These are phyloP conservation scores for Nymphalis io DNA, from an alignment of 1,140 invertebrate genomes.

Conservation along the genomic window DNA sequence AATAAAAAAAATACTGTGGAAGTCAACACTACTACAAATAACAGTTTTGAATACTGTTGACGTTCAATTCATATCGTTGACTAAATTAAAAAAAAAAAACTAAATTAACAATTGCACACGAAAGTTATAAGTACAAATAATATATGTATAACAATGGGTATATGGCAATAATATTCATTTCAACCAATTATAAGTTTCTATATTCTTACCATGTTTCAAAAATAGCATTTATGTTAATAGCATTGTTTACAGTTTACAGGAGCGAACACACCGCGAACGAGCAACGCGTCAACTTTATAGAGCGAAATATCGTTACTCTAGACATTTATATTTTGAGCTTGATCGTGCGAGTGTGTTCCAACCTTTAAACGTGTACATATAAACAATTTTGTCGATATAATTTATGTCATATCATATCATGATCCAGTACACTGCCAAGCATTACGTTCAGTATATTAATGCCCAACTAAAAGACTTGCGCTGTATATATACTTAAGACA, in stretches of 20 bases:
- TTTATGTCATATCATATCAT: not conserved
- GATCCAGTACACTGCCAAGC: not conserved
- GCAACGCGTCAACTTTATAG: too few relatives aligned
- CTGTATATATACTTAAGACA: slow-evolving; percentile 4
- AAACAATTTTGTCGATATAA: not conserved
- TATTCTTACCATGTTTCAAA: not conserved
- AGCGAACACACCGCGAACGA: too few relatives aligned
- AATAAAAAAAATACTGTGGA: not conserved
- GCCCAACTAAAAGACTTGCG: not conserved
- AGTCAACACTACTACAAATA: slow-evolving; percentile 5
- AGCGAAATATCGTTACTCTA: too few relatives aligned
- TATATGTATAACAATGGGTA: not conserved
- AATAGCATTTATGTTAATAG: not conserved
- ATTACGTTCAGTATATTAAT: not conserved
- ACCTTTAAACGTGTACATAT: too few relatives aligned
- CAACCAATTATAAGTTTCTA: not conserved
- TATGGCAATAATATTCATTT: not conserved
- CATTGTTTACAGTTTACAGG: not conserved
- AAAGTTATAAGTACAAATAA: not conserved
- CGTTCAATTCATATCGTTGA: not conserved
- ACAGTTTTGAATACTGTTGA: not conserved
- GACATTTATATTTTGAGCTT: too few relatives aligned
- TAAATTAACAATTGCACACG: not conserved
- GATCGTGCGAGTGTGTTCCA: too few relatives aligned
- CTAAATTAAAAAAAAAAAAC: not conserved